phyloP scores from a whole-genome alignment of 2,888 invertebrate species.

The Holacanthella duospinosa region DNA sequence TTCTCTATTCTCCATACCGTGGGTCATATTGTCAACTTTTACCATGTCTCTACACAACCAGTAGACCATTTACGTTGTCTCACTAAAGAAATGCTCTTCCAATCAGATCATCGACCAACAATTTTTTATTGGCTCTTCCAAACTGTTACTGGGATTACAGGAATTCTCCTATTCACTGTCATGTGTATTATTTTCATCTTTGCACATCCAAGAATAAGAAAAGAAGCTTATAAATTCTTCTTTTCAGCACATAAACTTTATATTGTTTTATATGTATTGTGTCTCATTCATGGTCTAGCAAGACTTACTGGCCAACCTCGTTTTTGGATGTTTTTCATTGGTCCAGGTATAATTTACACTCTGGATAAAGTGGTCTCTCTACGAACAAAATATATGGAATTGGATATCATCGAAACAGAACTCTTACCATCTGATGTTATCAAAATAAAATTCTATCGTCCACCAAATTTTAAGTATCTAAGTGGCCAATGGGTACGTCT shows the following conservation, averaged over 20 bases:
- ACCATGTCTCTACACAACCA: conserved; percentile 92
- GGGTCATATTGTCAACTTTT: conserved; percentile 93
- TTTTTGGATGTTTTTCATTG: conserved; percentile 89
- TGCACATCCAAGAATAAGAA: conserved; percentile 82
- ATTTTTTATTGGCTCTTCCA: conserved; percentile 93
- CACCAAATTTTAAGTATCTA: conserved; percentile 85
- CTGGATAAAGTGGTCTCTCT: conserved; percentile 86
- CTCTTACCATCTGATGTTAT: conserved; percentile 86
- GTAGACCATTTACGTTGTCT: conserved; percentile 82
- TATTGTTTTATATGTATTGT: conserved; percentile 70
- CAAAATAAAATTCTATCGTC: conserved; percentile 87
- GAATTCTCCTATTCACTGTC: conserved; percentile 73
- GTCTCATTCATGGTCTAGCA: conserved; percentile 80
- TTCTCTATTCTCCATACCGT: conserved; percentile 85
- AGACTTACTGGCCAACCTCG: conserved; percentile 79
- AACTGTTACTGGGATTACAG: conserved; percentile 81
- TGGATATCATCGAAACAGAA: conserved; percentile 88
- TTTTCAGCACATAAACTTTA: conserved; percentile 89
- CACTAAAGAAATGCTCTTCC: conserved; percentile 85
- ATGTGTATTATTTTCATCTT: conserved; percentile 96
- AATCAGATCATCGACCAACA: conserved; percentile 85
- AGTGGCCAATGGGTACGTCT: conserved; percentile 91
- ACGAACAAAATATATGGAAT: conserved; percentile 77
- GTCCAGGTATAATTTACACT: conserved; percentile 78
- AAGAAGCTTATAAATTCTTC: conserved; percentile 88